Conservation (phyloP, 2,888 invertebrate genomes). For the Drosophila formosana region DNA sequence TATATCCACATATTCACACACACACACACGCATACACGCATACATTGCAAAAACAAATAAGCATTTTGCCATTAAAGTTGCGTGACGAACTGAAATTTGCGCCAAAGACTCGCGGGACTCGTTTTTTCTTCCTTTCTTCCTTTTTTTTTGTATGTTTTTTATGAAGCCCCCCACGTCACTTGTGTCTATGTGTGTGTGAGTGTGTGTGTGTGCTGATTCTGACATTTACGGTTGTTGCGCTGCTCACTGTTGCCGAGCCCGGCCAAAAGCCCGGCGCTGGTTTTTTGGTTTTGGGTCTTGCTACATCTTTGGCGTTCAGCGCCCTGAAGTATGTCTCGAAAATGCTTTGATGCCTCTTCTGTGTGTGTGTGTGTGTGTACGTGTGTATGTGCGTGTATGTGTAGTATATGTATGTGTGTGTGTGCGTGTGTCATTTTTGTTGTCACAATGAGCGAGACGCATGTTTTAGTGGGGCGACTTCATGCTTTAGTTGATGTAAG, state of each 20-base stretch:
- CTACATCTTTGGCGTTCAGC: constrained; percentile 26
- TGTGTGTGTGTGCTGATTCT: constrained; percentile 42
- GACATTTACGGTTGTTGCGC: constrained; percentile 68
- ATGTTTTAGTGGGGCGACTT: constrained; percentile 50
- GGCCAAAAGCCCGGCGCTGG: constrained; percentile 20
- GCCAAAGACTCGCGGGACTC: constrained; percentile 72
- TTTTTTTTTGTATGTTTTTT: constrained; percentile 21
- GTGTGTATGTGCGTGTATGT: constrained; percentile 7
- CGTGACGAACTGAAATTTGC: constrained; percentile 79
- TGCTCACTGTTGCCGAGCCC: constrained; percentile 38
- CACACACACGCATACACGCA: constrained; percentile 8
- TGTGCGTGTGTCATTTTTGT: constrained; percentile 39
- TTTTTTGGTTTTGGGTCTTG: constrained; percentile 35
- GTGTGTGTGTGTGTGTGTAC: constrained; percentile 9
- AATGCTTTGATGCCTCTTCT: constrained; percentile 63
- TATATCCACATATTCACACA: neutral
- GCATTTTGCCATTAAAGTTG: constrained; percentile 76
- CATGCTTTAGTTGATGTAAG: constrained; percentile 40
- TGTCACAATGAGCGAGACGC: constrained; percentile 58
- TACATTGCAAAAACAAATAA: constrained; percentile 64
- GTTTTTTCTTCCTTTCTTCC: constrained; percentile 26
- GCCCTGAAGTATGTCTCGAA: constrained; percentile 69
- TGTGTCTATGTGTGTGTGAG: constrained; percentile 11
- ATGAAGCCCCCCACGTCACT: constrained; percentile 28
- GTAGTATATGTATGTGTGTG: constrained; percentile 4